These are phyloP conservation scores for Petrocephalus sullivani DNA, from an alignment of 2,797 vertebrate species.

Conservation along the genomic window DNA sequence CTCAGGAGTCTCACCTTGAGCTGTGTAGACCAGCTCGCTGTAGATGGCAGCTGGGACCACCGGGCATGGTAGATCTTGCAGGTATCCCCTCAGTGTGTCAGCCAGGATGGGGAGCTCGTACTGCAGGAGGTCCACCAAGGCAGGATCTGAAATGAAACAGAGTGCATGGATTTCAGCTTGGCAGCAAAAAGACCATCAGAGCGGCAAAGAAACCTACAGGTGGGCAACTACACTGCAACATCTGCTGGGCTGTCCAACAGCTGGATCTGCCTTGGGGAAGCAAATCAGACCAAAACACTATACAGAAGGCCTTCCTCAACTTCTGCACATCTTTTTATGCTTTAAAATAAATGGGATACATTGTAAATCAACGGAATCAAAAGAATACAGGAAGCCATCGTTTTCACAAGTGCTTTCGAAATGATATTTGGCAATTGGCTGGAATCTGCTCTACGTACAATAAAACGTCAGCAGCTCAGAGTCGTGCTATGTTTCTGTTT, in stretches of 20 bases:
- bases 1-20: slow-evolving; percentile 49
- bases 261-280: background rate
- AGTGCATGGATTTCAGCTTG: background rate
- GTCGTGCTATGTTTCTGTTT: slow-evolving; percentile 1
- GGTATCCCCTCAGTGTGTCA: slow-evolving; percentile 54
- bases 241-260: background rate
- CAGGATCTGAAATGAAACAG: slow-evolving; percentile 39
- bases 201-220: background rate
- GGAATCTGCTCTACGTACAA: background rate
- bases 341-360: background rate
- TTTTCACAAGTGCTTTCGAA: background rate
- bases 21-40: slow-evolving; percentile 62
- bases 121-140: slow-evolving; percentile 52
- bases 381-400: background rate
- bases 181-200: background rate
- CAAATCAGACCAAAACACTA: background rate
- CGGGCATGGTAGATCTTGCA: slow-evolving; percentile 53
- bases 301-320: background rate
- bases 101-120: slow-evolving; percentile 51
- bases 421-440: background rate
- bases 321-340: background rate
- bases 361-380: background rate
- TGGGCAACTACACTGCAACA: background rate
- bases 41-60: slow-evolving; percentile 55
- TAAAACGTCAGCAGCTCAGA: background rate